Base-by-base conservation (phyloP, 2,888 invertebrate species). In the Euplexia lucipara region DNA sequence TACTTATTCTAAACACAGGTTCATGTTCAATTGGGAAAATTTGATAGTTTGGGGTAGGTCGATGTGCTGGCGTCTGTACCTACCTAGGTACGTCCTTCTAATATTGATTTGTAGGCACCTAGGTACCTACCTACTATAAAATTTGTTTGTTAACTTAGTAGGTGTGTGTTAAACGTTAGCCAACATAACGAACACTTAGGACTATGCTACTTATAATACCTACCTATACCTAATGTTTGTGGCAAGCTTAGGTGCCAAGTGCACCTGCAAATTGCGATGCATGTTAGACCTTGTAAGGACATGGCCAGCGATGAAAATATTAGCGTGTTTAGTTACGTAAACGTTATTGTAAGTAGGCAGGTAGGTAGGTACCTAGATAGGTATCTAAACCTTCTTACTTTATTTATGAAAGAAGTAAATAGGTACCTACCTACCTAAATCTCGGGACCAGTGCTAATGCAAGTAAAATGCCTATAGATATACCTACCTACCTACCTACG, bases 281-380 rank as follows among this genome's bases (percentile, higher is more conserved):
- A 68, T n/a, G 20, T 53, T 20, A 70, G 51, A 48, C 51, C 71
- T 52, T 67, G 47, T 71, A 56, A 67, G 18, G 67, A 61, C 51
- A 67, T 67, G 18, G 20, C 54, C 22, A 20, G 16, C 10, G n/a
- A 53, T 26, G 41, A 49, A 26, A 41, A 67, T 52, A 53, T 69
- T 52, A 26, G 34, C 34, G 37, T 49, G 14, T 48, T 18, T 32
- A 42, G 6, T 32, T 26, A 26, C 8, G 14, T 37, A 37, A 16
- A 64, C 14, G 20, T 35, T 62, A 62, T 16, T 44, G 18, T 22
- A 14, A 18, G 39, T 37, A 26, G n/a, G n/a, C n/a, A 37, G 37
- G 49, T 7, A 47, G 20, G 20, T 44, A 44, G 51, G 42, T 30
- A 61, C 5, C 48, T 57, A 37, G 3, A 7, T 10, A 66, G 1